Evolutionary conservation across 2,888 invertebrate species (phyloP).

Genomic region (Aquatica leii): DNA sequence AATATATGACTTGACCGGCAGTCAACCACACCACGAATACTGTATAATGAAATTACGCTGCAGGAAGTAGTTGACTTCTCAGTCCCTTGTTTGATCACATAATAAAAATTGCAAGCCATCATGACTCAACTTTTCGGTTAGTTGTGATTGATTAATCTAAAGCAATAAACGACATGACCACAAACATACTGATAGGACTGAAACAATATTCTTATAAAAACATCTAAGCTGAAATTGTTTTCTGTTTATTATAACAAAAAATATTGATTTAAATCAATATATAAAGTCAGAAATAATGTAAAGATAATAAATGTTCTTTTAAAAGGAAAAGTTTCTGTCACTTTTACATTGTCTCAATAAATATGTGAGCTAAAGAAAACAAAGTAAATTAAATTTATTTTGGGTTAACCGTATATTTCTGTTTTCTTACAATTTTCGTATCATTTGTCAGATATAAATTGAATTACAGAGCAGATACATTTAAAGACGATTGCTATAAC

Average conservation of each 20-base stretch:
- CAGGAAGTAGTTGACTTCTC: conserved; percentile 8
- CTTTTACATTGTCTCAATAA: conserved; percentile 26
- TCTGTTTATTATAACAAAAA: too few relatives aligned
- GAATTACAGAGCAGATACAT: conserved; percentile 45
- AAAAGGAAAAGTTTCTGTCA: conserved; percentile 1
- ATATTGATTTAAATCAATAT: background rate
- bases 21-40: background rate
- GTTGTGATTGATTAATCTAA: conserved; percentile 32
- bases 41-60: conserved; percentile 2
- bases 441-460: conserved; percentile 48
- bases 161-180: conserved; percentile 18
- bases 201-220: too few relatives aligned
- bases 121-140: conserved; percentile 26
- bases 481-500: conserved; percentile 40
- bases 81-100: background rate
- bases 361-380: conserved; percentile 40
- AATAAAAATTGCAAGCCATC: conserved; percentile 28
- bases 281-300: background rate
- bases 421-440: conserved; percentile 51
- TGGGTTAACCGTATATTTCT: conserved; percentile 45
- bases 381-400: conserved; percentile 46
- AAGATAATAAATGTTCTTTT: conserved; percentile 15
- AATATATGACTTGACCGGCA: too few relatives aligned
- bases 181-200: conserved; percentile 6
- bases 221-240: too few relatives aligned